These are phyloP conservation scores for Synanceia verrucosa DNA, from an alignment of 2,797 vertebrate genomes.

Conservation along the genomic window DNA sequence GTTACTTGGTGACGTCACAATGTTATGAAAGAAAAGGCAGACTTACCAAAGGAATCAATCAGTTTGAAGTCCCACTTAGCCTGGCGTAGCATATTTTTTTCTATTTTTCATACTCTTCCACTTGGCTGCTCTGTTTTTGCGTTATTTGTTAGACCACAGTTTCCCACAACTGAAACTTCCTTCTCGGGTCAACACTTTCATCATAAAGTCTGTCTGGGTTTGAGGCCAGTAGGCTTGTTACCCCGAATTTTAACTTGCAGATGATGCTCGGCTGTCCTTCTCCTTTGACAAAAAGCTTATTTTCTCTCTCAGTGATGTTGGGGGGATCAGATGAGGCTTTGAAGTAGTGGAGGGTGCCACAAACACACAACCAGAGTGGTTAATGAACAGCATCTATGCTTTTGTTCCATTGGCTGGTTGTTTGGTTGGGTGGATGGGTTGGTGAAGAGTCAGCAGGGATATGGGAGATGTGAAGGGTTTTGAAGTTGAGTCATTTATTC, in stretches of 20 bases:
- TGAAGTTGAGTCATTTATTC: constrained; percentile 80
- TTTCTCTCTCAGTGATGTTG: constrained; percentile 47
- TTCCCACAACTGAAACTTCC: constrained; percentile 10
- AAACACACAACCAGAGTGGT: constrained; percentile 59
- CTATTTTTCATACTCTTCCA: neutral
- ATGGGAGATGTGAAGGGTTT: constrained; percentile 70
- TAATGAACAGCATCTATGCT: constrained; percentile 71
- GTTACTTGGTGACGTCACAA: neutral
- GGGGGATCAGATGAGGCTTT: constrained; percentile 62
- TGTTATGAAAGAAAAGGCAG: rapidly evolving
- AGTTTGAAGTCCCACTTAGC: neutral
- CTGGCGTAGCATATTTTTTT: neutral
- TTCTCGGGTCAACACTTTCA: constrained; percentile 33
- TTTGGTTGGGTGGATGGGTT: constrained; percentile 54
- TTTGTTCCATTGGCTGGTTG: constrained; percentile 60
- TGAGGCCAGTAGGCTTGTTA: constrained; percentile 40
- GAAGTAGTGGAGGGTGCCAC: constrained; percentile 58
- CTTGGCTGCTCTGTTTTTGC: constrained; percentile 1
- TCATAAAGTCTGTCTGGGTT: constrained; percentile 29
- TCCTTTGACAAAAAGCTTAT: constrained; percentile 44
- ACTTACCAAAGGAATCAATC: neutral
- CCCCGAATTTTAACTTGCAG: constrained; percentile 34
- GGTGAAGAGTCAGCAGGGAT: constrained; percentile 64
- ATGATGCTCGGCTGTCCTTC: constrained; percentile 36
- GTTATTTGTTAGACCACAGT: neutral